Evolutionary conservation across 2,888 invertebrate genomes (phyloP).

Genomic region (Tribolium freemani): DNA sequence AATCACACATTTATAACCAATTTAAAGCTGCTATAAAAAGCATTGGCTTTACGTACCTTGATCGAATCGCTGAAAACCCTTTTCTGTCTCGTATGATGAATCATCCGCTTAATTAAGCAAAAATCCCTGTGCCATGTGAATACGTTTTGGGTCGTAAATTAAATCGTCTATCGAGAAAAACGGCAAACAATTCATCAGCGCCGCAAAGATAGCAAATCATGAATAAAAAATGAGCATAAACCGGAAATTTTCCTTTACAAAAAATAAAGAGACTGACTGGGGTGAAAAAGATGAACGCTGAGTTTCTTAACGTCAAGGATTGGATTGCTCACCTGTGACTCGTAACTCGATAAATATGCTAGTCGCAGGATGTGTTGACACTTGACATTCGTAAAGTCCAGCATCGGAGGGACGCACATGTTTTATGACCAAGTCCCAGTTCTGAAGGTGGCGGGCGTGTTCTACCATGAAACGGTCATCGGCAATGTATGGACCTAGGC

Average conservation of each 20-base stretch:
- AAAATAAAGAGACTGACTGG: slow-evolving; percentile 21
- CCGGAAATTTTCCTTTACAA: slow-evolving; percentile 47
- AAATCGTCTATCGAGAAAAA: slow-evolving; percentile 25
- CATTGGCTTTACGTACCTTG: slow-evolving; percentile 22
- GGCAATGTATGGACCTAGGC: slow-evolving; percentile 76
- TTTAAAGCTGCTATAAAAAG: slow-evolving; percentile 28
- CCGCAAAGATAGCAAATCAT: slow-evolving; percentile 45
- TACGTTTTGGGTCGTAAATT: slow-evolving; percentile 29
- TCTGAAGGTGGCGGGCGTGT: slow-evolving; percentile 74
- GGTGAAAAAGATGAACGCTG: not conserved
- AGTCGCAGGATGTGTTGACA: slow-evolving; percentile 84
- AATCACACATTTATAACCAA: slow-evolving; percentile 22
- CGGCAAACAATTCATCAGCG: slow-evolving; percentile 28
- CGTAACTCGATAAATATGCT: slow-evolving; percentile 82
- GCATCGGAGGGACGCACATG: slow-evolving; percentile 79
- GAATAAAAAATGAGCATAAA: slow-evolving; percentile 51
- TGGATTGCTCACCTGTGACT: slow-evolving; percentile 75
- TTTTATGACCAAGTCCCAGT: slow-evolving; percentile 77
- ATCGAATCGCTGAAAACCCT: slow-evolving; percentile 15
- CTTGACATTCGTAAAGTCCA: slow-evolving; percentile 84
- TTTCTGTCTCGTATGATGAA: slow-evolving; percentile 32
- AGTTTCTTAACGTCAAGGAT: slow-evolving; percentile 9
- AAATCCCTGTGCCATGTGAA: slow-evolving; percentile 26
- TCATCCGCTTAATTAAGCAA: slow-evolving; percentile 39
- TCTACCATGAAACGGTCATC: slow-evolving; percentile 77